Conservation (phyloP, 2,113 vertebrate species). For the Hydropotes inermis region DNA sequence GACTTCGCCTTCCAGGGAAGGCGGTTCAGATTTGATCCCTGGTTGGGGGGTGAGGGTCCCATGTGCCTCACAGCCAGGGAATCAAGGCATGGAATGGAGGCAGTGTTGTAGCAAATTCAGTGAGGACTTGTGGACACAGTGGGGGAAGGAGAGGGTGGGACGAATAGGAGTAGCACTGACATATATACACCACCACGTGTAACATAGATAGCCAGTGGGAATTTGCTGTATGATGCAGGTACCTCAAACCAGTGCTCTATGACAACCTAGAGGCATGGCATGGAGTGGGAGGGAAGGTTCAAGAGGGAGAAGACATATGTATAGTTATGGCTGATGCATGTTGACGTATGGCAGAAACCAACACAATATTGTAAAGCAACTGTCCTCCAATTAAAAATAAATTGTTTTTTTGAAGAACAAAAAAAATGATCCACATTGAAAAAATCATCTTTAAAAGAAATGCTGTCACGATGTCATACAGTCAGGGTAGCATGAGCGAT, state of each 20-base stretch:
- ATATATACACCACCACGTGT: background rate
- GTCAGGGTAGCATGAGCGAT: background rate
- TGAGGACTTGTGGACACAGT: background rate
- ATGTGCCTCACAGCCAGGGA: background rate
- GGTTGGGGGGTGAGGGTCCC: background rate
- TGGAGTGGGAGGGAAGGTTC: background rate
- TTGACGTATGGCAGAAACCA: background rate
- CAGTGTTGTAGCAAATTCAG: background rate
- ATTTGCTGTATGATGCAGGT: background rate
- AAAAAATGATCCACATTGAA: background rate
- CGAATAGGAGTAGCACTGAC: background rate
- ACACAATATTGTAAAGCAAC: background rate
- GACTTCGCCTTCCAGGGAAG: background rate
- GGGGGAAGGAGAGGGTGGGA: background rate
- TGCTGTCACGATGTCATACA: background rate
- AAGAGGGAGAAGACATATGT: background rate
- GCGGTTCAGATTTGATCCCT: background rate
- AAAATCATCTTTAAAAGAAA: background rate
- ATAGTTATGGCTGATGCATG: background rate
- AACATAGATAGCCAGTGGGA: background rate
- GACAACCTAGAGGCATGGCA: background rate
- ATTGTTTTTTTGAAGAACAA: background rate
- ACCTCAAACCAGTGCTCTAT: background rate
- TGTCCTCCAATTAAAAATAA: background rate
- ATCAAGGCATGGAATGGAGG: background rate